Conservation (phyloP, 37 sponge, comb jelly and placozoan genomes). For the Hexactinellida sp. region DNA sequence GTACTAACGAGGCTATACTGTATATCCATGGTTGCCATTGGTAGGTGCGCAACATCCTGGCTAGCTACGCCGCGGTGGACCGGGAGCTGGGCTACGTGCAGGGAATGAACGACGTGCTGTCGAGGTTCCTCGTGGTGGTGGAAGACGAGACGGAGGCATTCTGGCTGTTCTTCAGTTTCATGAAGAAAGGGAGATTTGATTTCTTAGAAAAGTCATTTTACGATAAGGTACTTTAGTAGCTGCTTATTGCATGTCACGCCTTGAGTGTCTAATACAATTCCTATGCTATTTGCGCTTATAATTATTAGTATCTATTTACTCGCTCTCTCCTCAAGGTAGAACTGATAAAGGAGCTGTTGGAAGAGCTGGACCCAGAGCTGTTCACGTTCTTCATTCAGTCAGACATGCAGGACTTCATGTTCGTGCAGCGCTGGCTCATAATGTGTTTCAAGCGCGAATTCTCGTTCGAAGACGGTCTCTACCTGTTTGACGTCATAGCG, state of each 20-base stretch:
- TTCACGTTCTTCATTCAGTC: conserved; percentile 38
- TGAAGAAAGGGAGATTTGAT: conserved; percentile 47
- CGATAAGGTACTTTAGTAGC: not conserved
- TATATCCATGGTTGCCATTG: too few species aligned
- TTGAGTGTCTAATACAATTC: not conserved
- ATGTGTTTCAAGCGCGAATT: conserved; percentile 81
- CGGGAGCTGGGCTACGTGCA: conserved; percentile 65
- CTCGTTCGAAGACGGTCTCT: conserved; percentile 46
- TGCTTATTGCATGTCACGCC: not conserved
- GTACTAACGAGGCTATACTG: too few species aligned
- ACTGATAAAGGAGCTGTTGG: conserved; percentile 39
- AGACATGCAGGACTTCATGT: conserved; percentile 59
- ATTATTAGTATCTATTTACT: not conserved
- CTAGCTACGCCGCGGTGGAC: not conserved
- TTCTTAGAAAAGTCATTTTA: conserved; percentile 49
- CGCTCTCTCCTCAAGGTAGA: conserved; percentile 24
- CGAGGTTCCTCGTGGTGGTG: conserved; percentile 66
- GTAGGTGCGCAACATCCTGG: not conserved
- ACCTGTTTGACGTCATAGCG: conserved; percentile 64
- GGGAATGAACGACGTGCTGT: conserved; percentile 82
- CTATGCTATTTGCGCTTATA: not conserved
- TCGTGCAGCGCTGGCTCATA: conserved; percentile 84
- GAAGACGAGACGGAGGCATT: conserved; percentile 71
- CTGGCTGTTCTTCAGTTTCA: conserved; percentile 58
- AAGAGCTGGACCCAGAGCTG: conserved; percentile 50